Base-by-base conservation (phyloP, 2,797 vertebrate genomes). In the Tauraco hartlaubi region DNA sequence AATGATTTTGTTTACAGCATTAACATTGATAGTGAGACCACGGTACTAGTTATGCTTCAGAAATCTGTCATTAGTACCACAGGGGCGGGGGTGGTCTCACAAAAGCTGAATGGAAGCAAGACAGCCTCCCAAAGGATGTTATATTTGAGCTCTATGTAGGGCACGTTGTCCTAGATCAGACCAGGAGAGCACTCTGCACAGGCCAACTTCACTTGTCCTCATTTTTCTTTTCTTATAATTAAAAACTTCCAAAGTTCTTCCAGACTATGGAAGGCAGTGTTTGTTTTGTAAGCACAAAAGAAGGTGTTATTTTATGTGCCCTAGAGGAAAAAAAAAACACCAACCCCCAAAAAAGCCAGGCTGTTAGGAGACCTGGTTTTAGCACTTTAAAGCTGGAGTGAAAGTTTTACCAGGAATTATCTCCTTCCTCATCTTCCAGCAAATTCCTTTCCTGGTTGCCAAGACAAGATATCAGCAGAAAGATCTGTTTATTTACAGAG, bases 111-210 rank as follows among this genome's bases (percentile, higher is more conserved):
- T 92, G 94, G 85, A 97, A 90, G 86, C 64, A 83, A 91, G 77
- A 46, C 81, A 80, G 48, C 71, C 61, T 87, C 82, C 87, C 92
- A 91, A 66, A 96, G 83, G 94, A 90, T 95, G 96, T 97, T 96
- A 81, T 92, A 97, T 94, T 94, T 97, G 81, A 88, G 94, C 69
- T 96, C 89, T 95, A 96, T 97, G 89, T 96, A 97, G 96, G 96
- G 85, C 93, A 92, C 88, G 43, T 85, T 97, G 94, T 96, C 96
- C 96, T 97, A 97, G 93, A 95, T 97, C 96, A 96, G 92, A 94
- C 93, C 94, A 93, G 91, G 92, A 95, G 89, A 94, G 93, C 90
- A 83, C 75, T 89, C 69, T 9, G 26, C 59, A 82, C 87, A 80
- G 94, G 89, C 93, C 88, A 84, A 84, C 92, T 96, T 85, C 26